Conservation (phyloP, 2,888 invertebrate genomes). For the Tenodera sinensis region DNA sequence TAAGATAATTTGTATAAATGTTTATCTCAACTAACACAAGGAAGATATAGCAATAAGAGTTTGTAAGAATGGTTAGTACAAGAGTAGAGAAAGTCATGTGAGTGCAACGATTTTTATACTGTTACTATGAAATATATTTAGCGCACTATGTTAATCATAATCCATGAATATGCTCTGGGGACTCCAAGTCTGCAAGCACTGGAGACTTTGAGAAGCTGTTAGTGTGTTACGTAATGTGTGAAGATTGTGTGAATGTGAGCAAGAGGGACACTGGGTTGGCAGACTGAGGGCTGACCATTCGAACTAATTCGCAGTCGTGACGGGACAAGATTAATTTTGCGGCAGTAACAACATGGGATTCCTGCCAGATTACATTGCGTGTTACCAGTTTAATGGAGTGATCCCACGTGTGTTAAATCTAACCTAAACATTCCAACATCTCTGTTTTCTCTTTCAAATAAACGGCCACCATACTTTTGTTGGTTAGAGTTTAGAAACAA, state of each 20-base stretch:
- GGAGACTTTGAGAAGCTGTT: too few species aligned
- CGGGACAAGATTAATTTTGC: background rate
- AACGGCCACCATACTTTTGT: background rate
- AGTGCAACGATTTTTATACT: too few species aligned
- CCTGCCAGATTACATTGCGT: background rate
- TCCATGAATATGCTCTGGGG: too few species aligned
- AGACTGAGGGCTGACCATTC: background rate
- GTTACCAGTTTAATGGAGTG: background rate
- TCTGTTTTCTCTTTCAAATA: background rate
- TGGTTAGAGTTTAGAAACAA: too few species aligned
- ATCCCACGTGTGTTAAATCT: background rate
- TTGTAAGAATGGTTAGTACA: too few species aligned
- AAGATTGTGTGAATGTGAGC: background rate
- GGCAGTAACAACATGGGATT: background rate
- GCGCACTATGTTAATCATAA: too few species aligned
- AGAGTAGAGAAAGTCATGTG: too few species aligned
- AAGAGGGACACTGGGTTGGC: background rate
- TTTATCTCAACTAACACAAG: too few species aligned
- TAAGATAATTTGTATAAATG: too few species aligned
- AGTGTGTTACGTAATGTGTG: background rate
- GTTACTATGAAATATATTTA: too few species aligned
- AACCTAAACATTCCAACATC: background rate
- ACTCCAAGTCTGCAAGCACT: too few species aligned
- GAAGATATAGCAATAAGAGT: too few species aligned
- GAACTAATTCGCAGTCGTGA: background rate